Base-by-base conservation (phyloP, 2,888 invertebrate genomes). In the Callyntrura guangdongensis region DNA sequence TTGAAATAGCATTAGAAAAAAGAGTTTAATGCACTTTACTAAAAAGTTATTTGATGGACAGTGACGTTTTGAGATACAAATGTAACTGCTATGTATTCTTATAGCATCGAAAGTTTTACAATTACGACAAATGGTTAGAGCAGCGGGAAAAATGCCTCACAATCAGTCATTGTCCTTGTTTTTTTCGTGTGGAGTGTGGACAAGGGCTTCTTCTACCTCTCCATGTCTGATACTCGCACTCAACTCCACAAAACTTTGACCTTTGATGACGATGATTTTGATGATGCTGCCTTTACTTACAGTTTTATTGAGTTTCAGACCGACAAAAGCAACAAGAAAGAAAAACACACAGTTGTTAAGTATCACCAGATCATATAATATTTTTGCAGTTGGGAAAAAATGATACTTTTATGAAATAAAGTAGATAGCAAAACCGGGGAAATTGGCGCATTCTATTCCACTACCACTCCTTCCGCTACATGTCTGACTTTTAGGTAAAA, bases 111-210 rank as follows among this genome's bases (percentile, higher is more conserved):
- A 36, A 36, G 36, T 36, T 36, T 36, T 36, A 36, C n/a, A 53
- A 53, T 14, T n/a, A 12, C n/a, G 3, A 9, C 53, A n/a, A 14
- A 14, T 53, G 8, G 17, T 25, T 49, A 49, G 47, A 72, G 0
- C 67, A 67, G 27, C 14, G 17, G 45, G 14, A 12, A 72, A 47
- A 72, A 72, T 49, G 36, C 36, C 36, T 36, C 36, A 36, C 36
- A 72, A 47, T 72, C 77, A 77, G 77, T 77, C 77, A 77, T 77
- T 77, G 77, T 77, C 77, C 77, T 77, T 53, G 25, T 25, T 25
- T 49, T 20, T 77, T 53, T 3, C 20, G n/a, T 53, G 53, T 77
- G 49, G 77, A 74, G n/a, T 53, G 53, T 77, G 49, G 77, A 74
- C 49, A 49, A 20, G n/a, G 74, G 49, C 49, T 69, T 4, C 20